These are phyloP conservation scores for Penaeus japonicus DNA, from an alignment of 1,140 invertebrate genomes.

Conservation along the genomic window DNA sequence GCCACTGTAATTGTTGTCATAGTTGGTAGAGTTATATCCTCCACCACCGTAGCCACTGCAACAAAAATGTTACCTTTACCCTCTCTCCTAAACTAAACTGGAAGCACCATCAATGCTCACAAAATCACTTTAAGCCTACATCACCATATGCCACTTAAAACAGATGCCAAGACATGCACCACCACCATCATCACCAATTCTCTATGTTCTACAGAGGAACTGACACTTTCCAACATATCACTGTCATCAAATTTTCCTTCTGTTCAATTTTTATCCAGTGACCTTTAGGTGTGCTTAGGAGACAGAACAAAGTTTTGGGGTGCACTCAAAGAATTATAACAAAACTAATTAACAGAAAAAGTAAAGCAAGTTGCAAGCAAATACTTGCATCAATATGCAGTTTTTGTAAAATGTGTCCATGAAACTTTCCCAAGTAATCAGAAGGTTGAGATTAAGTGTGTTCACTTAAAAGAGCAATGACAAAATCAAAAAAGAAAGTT, in stretches of 20 bases:
- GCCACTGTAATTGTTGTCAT: constrained; percentile 18
- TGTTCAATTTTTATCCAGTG: neutral
- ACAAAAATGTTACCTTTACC: neutral
- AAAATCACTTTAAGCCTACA: neutral
- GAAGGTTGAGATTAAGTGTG: too few relatives aligned
- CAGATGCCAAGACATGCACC: constrained; percentile 21
- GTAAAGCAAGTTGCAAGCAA: too few relatives aligned
- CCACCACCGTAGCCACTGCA: constrained; percentile 39
- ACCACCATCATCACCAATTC: neutral
- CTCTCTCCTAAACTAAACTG: neutral
- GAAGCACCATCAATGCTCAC: neutral
- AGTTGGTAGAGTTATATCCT: constrained; percentile 30
- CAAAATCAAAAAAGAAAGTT: neutral
- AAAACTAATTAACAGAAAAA: neutral
- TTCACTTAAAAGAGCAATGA: neutral
- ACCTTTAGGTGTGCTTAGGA: constrained; percentile 20
- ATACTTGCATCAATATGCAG: too few relatives aligned
- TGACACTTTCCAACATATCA: constrained; percentile 36
- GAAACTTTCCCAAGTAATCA: too few relatives aligned
- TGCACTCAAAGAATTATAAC: neutral
- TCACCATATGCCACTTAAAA: neutral
- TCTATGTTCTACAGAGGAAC: neutral
- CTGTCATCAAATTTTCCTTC: neutral
- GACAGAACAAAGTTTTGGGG: constrained; percentile 31
- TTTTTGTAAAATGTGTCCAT: too few relatives aligned